Evolutionary conservation across 2,888 invertebrate genomes (phyloP), one percentile per base, ranked within the genome.

Genomic region (Automeris io): DNA sequence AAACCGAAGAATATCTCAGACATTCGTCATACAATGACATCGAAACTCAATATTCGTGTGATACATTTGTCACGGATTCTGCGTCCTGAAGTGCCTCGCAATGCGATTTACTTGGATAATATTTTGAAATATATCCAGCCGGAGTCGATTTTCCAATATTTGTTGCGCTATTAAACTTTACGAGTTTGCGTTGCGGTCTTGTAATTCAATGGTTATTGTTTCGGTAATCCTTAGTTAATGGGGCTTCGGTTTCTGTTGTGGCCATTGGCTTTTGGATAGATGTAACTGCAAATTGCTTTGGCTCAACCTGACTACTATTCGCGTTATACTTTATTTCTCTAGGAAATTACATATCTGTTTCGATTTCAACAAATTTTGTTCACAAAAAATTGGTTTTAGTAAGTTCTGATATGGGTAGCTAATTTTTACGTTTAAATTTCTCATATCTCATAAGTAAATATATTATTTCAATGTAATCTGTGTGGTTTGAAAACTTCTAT

Each of bases 11-110:
- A 70, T 70, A 60, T 61, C 61, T 51, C 54, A 71, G 67, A 65
- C 68, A 70, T 70, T 69, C 68, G 67, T 71, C 68, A 59, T 68
- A 55, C 64, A 69, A 49, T 65, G 75, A 75, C 72, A 77, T 81
- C 72, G 78, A 74, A 80, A 76, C 73, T 74, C 79, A 72, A 81
- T 80, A 76, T 77, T 67, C 70, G 64, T 69, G 60, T 64, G 57
- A 70, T 72, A 72, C 68, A 71, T 74, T 73, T 72, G 69, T 70
- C 74, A 74, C 70, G 70, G 70, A 75, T 75, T 75, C 71, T 65
- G 70, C 66, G 71, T 66, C 46, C 56, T 55, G 52, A 61, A 66
- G 60, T 57, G 65, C 62, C 61, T 47, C 39, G 43, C 45, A 49
- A 46, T 51, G 52, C 61, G 56, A 70, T 70, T 66, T 60, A 57